Evolutionary conservation across 2,113 vertebrate genomes (phyloP), one percentile per base, ranked within the genome.

Genomic region (Hydrolagus affinis): DNA sequence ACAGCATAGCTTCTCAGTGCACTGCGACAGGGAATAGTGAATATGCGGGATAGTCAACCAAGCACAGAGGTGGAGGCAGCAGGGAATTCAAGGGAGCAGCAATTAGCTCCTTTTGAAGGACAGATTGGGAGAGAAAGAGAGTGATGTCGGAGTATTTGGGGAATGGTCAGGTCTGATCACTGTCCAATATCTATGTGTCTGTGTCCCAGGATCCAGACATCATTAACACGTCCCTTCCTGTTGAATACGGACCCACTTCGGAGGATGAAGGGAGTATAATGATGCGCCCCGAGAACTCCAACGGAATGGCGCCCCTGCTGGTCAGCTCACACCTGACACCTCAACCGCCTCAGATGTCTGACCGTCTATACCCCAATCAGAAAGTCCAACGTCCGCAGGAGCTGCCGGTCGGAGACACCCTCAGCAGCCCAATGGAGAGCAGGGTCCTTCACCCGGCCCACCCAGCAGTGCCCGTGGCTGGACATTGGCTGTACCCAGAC

Each of bases 161-260:
- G 44, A 44, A 44, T 44, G 44, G n/a, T 44, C 44, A 3, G 44
- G 44, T 44, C 2, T 44, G 44, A 44, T 44, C 44, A 44, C 44
- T 44, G 44, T 83, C 15, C 66, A 75, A 75, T 56, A 17, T 59
- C 14, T 32, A 60, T 83, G 62, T 59, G 21, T 69, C 11, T 80
- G 69, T 78, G 44, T 12, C 88, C 86, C 86, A 98, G 97, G 96
- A 97, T 86, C 95, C 96, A 11, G 95, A 96, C 89, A 96, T 98
- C 87, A 94, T 97, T 87, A 96, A 96, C 88, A 96, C 94, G 0
- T 93, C 93, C 30, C 89, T 98, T n/a, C 95, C 95, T 11, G 75
- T 95, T 85, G 96, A 96, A 87, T 94, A 94, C 4, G 86, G 90
- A 11, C 95, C 95, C 0, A 59, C 88, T 11, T 85, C 92, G 25